Evolutionary conservation across 1,140 invertebrate genomes (phyloP), one percentile per base, ranked within the genome.

Genomic region (Acromyrmex echinatior): DNA sequence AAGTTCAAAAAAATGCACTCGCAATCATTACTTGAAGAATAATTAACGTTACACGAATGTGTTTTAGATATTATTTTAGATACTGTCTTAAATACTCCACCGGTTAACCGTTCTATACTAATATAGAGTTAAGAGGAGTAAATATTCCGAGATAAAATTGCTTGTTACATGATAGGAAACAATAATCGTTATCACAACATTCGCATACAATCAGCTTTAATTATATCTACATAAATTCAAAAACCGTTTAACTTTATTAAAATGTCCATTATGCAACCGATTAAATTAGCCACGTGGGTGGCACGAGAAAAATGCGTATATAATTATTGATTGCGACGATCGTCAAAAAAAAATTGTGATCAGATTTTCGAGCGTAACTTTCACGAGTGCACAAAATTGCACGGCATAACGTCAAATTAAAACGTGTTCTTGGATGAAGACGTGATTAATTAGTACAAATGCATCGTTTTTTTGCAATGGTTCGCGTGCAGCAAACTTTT

Each of bases 391-490:
- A 35, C 49, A 58, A 71, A 73, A 60, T 73, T 82, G 35, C 66
- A 21, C 35, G 80, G 68, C 25, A 21, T n/a, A 70, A 58, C 35
- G 79, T 74, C 68, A 60, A 82, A 74, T 74, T 74, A 63, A 39
- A 74, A 68, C 73, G 31, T 21, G 21, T 53, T 63, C n/a, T 63
- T 60, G n/a, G 14, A 85, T 70, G 45, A 86, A 77, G 51, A 66
- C 14, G 4, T 51, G 76, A 80, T 86, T 78, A 79, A 89, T 89
- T 56, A 66, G 10, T 51, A 71, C n/a, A 39, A 86, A 51, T 49
- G 86, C 31, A 60, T 70, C 62, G 51, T 35, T 71, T 28, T 21
- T 45, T 45, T 35, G 66, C 18, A 28, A 51, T 76, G 7, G 21
- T 58, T 70, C 35, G 63, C 70, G 35, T 65, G 35, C 31, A 35